These are phyloP conservation scores for Recurvirostra avosetta DNA, from an alignment of 2,113 vertebrate genomes.

Conservation along the genomic window DNA sequence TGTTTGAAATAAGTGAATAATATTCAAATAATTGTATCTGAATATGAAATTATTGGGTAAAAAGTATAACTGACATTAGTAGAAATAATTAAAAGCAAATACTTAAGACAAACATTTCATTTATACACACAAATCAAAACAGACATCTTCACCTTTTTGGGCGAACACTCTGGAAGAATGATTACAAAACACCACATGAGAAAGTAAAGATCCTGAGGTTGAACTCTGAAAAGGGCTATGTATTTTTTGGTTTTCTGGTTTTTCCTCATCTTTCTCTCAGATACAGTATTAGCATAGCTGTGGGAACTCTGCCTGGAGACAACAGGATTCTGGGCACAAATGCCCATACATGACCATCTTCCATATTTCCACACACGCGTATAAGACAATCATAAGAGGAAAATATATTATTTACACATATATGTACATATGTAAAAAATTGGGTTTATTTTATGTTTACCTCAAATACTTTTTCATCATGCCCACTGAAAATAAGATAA, in stretches of 20 bases:
- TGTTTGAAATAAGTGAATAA: neutral
- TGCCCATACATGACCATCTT: neutral
- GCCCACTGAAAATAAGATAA: neutral
- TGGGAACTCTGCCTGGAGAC: neutral
- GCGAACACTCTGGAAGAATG: neutral
- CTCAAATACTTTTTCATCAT: neutral
- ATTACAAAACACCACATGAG: neutral
- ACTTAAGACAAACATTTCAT: neutral
- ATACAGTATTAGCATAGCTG: neutral
- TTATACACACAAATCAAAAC: neutral
- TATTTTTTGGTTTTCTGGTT: neutral
- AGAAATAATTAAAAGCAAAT: neutral
- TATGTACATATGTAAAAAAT: fast-evolving
- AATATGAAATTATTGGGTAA: neutral
- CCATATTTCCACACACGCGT: neutral
- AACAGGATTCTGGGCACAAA: neutral
- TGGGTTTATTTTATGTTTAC: neutral
- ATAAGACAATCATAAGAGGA: neutral
- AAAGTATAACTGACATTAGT: neutral
- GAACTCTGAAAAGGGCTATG: neutral
- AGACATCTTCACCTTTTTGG: neutral
- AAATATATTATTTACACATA: neutral
- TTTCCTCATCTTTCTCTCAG: neutral
- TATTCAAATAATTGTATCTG: neutral
- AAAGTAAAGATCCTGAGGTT: neutral